Evolutionary conservation across 2,797 vertebrate species (phyloP).

Genomic region (Cheracebus regulus): DNA sequence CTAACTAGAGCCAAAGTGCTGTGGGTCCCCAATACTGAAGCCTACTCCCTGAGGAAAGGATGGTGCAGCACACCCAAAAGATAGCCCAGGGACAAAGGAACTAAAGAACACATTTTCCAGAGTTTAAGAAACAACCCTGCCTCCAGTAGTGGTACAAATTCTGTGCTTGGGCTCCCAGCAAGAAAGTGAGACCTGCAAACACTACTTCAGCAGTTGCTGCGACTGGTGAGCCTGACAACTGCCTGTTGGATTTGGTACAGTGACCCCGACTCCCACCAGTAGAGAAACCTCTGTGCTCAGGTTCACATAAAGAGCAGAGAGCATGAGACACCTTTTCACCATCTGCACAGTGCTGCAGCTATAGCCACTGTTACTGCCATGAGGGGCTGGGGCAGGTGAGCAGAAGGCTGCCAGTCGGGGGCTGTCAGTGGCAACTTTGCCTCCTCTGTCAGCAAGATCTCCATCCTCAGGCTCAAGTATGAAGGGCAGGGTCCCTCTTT

Average conservation of each 20-base stretch:
- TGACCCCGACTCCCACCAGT: not conserved
- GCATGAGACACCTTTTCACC: not conserved
- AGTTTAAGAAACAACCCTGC: not conserved
- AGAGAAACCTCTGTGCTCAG: not conserved
- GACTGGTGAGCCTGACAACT: not conserved
- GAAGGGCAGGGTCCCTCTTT: not conserved
- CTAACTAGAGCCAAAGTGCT: not conserved
- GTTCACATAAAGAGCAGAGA: not conserved
- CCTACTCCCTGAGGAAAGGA: not conserved
- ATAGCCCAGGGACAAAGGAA: not conserved
- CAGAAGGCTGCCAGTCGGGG: not conserved
- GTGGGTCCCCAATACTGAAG: not conserved
- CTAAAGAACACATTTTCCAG: not conserved
- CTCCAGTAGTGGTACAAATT: not conserved
- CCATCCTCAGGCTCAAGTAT: not conserved
- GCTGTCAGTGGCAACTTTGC: not conserved
- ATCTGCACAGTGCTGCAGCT: not conserved
- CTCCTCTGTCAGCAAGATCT: not conserved
- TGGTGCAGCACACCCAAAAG: not conserved
- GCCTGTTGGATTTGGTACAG: not conserved
- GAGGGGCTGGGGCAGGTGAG: not conserved
- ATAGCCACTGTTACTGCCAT: not conserved
- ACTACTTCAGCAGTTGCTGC: not conserved
- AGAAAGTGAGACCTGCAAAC: not conserved
- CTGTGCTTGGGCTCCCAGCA: not conserved